phyloP scores from a whole-genome alignment of 2,797 vertebrate genomes.

The Artibeus jamaicensis region DNA sequence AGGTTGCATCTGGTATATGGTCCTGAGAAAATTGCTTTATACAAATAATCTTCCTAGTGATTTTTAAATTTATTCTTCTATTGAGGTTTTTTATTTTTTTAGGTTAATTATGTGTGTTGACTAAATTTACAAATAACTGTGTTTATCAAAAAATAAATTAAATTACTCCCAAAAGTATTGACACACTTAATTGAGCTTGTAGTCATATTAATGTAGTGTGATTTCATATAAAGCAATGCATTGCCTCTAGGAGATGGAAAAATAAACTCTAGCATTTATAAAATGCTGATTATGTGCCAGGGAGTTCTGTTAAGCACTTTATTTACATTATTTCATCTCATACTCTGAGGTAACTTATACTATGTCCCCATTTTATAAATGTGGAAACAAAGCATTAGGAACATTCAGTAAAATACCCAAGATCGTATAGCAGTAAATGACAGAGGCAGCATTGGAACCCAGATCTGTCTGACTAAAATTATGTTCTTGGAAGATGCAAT shows the following conservation, averaged over 20 bases:
- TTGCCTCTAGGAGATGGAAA: not conserved
- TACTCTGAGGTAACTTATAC: not conserved
- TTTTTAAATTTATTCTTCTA: slow-evolving; percentile 59
- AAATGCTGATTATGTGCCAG: not conserved
- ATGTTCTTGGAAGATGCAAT: not conserved
- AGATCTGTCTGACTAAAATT: not conserved
- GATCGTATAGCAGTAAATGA: not conserved
- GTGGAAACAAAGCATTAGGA: not conserved
- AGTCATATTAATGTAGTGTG: not conserved
- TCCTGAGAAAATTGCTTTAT: slow-evolving; percentile 39
- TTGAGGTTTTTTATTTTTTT: slow-evolving; percentile 47
- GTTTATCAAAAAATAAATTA: slow-evolving; percentile 52
- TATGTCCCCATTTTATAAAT: not conserved
- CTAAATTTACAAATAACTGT: slow-evolving; percentile 75
- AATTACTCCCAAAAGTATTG: not conserved
- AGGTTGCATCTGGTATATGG: slow-evolving; percentile 36
- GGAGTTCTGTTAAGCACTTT: not conserved
- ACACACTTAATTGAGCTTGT: not conserved
- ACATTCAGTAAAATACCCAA: not conserved
- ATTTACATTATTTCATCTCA: not conserved
- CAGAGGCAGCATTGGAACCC: not conserved
- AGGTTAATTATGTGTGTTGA: slow-evolving; percentile 75
- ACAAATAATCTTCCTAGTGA: slow-evolving; percentile 59
- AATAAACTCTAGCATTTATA: not conserved
- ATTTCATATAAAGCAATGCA: not conserved